Evolutionary conservation across 2,888 invertebrate species (phyloP), one percentile per base, ranked within the genome.

Genomic region (Nipponacmea schrenckii): DNA sequence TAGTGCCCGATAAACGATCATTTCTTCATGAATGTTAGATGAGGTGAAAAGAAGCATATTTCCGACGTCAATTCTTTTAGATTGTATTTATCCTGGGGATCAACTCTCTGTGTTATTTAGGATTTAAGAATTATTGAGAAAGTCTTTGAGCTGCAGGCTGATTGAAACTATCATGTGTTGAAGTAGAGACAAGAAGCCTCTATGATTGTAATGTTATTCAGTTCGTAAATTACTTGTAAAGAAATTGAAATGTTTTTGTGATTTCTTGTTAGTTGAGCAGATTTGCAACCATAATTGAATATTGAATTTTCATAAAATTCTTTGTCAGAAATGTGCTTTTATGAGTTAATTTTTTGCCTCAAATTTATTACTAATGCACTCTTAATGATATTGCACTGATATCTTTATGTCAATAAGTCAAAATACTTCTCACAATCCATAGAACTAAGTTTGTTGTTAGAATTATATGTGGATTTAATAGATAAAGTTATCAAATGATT

Each of bases 11-110:
- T 39, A 39, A 39, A 39, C 24, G 56, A 24, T 24, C 56, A 56
- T 56, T 56, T 56, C 56, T 56, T 56, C 56, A 56, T 56, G 56
- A 56, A 56, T 56, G 56, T 56, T 56, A 56, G 56, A 56, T 56
- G 56, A 56, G 24, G 56, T 24, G 24, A 24, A 56, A 56, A 56
- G 24, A 56, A 20, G 10, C 56, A 56, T 56, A 56, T 56, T 56
- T 56, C 56, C 56, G 20, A 24, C 24, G 56, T 56, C 20, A 56
- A 24, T 39, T 20, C 24, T 20, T 20, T 24, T 24, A 56, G 20
- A 20, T 14, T 24, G 24, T 56, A 24, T 56, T 56, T 56, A 56
- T 56, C 56, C 20, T 24, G 24, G 24, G 56, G 56, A 56, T 56
- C 56, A 56, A 14, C 14, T 24, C 10, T 39, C 12, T 56, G 56